Percentiles rank a stretch among this genome's conserved stretches.
Evolutionary conservation across 2,888 invertebrate species (phyloP).

Genomic region (Leptopilina drosophilae): DNA sequence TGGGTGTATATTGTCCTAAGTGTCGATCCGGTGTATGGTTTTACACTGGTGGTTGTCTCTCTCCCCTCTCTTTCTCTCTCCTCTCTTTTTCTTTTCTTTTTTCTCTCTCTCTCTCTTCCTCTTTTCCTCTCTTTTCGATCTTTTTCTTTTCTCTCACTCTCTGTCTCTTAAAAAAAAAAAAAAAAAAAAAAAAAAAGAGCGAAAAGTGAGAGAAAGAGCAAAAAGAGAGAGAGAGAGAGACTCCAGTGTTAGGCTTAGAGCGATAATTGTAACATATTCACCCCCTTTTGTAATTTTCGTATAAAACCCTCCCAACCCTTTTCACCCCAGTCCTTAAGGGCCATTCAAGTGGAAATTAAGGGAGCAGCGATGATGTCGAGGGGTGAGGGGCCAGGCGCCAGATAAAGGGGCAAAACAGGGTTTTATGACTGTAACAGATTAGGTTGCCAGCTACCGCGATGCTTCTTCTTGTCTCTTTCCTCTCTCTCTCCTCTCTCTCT

Average conservation of each 20-base stretch:
- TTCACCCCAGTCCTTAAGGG: conserved; percentile 59
- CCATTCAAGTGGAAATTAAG: conserved; percentile 61
- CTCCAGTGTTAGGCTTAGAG: conserved; percentile 67
- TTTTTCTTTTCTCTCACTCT: no score
- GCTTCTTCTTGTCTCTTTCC: conserved; percentile 59
- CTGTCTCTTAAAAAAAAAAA: no score
- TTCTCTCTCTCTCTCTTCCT: no score
- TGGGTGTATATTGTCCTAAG: conserved; percentile 66
- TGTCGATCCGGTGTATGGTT: conserved; percentile 59
- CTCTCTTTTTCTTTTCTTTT: no score
- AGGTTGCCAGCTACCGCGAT: conserved; percentile 65
- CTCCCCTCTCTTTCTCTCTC: conserved; percentile 38
- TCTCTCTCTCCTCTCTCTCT: conserved; percentile 48
- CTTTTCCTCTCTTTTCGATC: no score
- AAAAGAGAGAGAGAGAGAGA: no score
- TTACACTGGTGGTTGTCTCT: conserved; percentile 45
- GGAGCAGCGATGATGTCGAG: conserved; percentile 55
- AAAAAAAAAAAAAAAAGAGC: no score
- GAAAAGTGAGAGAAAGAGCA: no score
- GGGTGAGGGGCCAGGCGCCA: conserved; percentile 40
- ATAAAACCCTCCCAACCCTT: conserved; percentile 49
- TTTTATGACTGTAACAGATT: conserved; percentile 76
- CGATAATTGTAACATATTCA: conserved; percentile 76
- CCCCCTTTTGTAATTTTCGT: conserved; percentile 58
- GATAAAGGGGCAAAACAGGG: conserved; percentile 66